phyloP scores from a whole-genome alignment of 1,140 invertebrate species.

The Patella vulgata region DNA sequence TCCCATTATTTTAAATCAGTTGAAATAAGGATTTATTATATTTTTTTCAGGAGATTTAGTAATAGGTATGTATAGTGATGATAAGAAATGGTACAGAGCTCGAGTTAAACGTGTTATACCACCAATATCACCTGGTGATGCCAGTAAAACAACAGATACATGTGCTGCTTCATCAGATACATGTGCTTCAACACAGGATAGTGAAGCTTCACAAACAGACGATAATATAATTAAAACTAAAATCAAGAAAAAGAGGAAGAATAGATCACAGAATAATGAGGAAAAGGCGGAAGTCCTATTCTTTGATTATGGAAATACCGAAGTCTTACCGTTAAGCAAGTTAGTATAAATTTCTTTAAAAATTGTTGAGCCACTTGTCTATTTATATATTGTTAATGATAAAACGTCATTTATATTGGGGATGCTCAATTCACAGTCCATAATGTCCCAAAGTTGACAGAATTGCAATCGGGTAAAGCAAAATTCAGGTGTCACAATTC shows the following conservation, averaged over 20 bases:
- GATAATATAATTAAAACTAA: constrained; percentile 1
- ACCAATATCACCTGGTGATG: background rate
- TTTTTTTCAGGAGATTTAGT: constrained; percentile 62
- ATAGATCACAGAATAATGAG: constrained; percentile 1
- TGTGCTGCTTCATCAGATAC: background rate
- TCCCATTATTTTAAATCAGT: too few relatives aligned
- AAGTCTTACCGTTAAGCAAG: constrained; percentile 48
- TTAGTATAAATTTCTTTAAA: constrained; percentile 21
- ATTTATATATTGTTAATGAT: too few relatives aligned
- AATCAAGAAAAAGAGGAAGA: background rate
- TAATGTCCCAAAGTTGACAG: too few relatives aligned
- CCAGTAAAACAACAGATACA: too few relatives aligned
- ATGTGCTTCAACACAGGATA: background rate
- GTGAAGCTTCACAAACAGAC: background rate
- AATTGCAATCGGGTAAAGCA: too few relatives aligned
- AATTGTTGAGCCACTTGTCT: too few relatives aligned
- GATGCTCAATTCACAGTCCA: too few relatives aligned
- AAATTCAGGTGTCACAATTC: too few relatives aligned
- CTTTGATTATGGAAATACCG: constrained; percentile 69
- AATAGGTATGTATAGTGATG: constrained; percentile 60
- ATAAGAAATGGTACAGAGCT: constrained; percentile 58
- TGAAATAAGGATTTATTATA: too few relatives aligned
- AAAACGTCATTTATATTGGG: too few relatives aligned
- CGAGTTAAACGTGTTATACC: constrained; percentile 37
- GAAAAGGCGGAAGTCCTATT: constrained; percentile 63